Percentiles rank a stretch among this genome's conserved stretches.
Conservation (phyloP, 1,140 invertebrate genomes). For the Drosophila paulistorum region DNA sequence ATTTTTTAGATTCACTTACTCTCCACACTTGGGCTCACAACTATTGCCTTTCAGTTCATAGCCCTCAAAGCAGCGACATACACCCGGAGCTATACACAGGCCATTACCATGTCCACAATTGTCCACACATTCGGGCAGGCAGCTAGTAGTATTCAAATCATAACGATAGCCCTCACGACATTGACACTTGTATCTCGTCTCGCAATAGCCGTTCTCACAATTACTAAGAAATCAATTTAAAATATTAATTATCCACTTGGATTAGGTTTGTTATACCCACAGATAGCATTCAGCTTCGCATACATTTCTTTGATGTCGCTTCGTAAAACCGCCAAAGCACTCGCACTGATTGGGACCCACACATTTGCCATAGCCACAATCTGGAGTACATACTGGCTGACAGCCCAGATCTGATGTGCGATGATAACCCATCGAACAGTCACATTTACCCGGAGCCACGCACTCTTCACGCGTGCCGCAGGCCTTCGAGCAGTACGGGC, state of each 20-base stretch:
- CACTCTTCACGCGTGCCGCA: constrained; percentile 83
- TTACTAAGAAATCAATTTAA: constrained; percentile 41
- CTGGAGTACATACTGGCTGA: constrained; percentile 79
- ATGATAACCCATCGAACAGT: constrained; percentile 85
- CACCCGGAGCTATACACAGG: constrained; percentile 83
- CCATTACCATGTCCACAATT: constrained; percentile 82
- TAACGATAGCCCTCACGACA: constrained; percentile 86
- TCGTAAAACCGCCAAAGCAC: constrained; percentile 84
- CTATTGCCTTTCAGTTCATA: constrained; percentile 59
- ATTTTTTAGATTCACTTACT: constrained; percentile 11
- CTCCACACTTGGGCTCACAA: constrained; percentile 70
- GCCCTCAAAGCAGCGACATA: constrained; percentile 87
- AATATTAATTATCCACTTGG: no score
- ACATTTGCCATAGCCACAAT: constrained; percentile 85
- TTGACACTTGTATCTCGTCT: constrained; percentile 85
- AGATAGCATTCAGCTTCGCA: constrained; percentile 78
- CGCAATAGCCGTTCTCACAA: constrained; percentile 86
- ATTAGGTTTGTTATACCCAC: constrained; percentile 38
- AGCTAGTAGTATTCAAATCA: constrained; percentile 72
- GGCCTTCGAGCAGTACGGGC: constrained; percentile 77
- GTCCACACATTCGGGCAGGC: constrained; percentile 66
- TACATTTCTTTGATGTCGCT: constrained; percentile 67
- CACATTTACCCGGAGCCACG: constrained; percentile 84
- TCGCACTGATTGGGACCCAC: constrained; percentile 85
- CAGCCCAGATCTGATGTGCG: constrained; percentile 65